Percentiles rank a stretch among this genome's conserved stretches.
Conservation (phyloP, 2,797 vertebrate genomes). For the Enteromius anoplus region DNA sequence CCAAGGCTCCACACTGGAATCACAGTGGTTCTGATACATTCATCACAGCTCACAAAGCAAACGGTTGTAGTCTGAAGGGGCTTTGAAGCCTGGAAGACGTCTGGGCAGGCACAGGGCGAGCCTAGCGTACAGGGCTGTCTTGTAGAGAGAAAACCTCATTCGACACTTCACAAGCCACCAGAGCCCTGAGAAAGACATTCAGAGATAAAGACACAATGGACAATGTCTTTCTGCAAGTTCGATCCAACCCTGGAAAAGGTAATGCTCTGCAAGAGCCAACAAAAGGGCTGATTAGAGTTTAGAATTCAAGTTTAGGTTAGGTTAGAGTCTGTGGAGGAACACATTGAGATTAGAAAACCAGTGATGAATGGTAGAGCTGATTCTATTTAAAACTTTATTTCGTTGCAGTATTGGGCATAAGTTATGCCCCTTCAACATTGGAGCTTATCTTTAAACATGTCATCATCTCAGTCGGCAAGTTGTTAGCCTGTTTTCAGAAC, state of each 20-base stretch:
- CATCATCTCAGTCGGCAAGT: slow-evolving; percentile 24
- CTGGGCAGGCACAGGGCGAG: slow-evolving; percentile 66
- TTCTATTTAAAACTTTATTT: slow-evolving; percentile 53
- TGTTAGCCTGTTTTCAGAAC: slow-evolving; percentile 14
- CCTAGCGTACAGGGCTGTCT: slow-evolving; percentile 57
- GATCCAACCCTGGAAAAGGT: slow-evolving; percentile 46
- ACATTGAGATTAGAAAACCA: slow-evolving; percentile 33
- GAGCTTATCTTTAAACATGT: slow-evolving; percentile 36
- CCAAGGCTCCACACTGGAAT: slow-evolving; percentile 69
- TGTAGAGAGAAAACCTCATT: slow-evolving; percentile 63
- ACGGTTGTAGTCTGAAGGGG: slow-evolving; percentile 56
- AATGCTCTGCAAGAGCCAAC: slow-evolving; percentile 45
- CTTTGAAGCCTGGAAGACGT: slow-evolving; percentile 65
- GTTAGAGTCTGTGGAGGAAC: slow-evolving; percentile 1
- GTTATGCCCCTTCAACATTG: slow-evolving; percentile 39
- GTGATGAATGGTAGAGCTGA: slow-evolving; percentile 18
- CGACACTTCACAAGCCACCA: slow-evolving; percentile 33
- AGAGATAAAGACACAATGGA: slow-evolving; percentile 56
- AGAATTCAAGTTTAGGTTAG: slow-evolving; percentile 28
- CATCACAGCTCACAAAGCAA: slow-evolving; percentile 79
- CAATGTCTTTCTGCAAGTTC: slow-evolving; percentile 38
- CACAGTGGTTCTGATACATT: slow-evolving; percentile 73
- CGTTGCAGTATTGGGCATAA: slow-evolving; percentile 32
- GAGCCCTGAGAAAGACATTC: slow-evolving; percentile 49
- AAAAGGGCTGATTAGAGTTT: slow-evolving; percentile 47